Evolutionary conservation across 2,113 vertebrate genomes (phyloP), one percentile per base, ranked within the genome.

Genomic region (Colossoma macropomum): DNA sequence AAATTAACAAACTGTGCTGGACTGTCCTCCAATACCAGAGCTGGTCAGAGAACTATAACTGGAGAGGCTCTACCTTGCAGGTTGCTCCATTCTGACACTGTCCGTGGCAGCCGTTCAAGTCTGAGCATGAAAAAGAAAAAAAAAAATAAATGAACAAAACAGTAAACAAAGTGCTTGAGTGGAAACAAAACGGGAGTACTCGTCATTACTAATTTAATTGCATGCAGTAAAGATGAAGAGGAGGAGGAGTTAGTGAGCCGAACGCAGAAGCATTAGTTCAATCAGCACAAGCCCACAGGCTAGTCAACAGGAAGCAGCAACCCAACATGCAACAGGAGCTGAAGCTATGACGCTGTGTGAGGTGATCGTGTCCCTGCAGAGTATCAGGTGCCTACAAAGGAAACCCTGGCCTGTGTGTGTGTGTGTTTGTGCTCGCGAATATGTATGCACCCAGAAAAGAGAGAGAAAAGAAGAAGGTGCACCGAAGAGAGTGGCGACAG

Each of bases 51-150:
- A 62, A 12, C 4, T n/a, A 71, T 8, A 77, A 70, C 12, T 30
- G 38, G 59, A 62, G 19, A 45, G 28, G 52, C 4, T 84, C 66
- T 94, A 99, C 98, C 96, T 96, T 96, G 87, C 98, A 99, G 34
- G 94, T 95, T 0, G 95, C 97, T 59, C 97, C 97, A 19, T 99
- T 96, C 88, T 95, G 95, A 89, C 98, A 99, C 85, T 96, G 97
- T 21, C 96, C 96, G 0, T 89, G 93, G 86, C 98, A 99, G 73
- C 95, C 91, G 8, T 92, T 95, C 70, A 95, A 34, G 59, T 96
- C 98, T 99, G 79, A 79, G 77, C 45, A 45, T 17, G 69, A 66
- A 38, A 25, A 65, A 50, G 69, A 15, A 30, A 4, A 12, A 71
- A 84, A 54, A n/a, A n/a, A n/a, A n/a, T n/a, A n/a, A 56, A 15